These are phyloP conservation scores for Brachionus asplanchnoidis DNA, from an alignment of 1,140 invertebrate species.

Conservation along the genomic window DNA sequence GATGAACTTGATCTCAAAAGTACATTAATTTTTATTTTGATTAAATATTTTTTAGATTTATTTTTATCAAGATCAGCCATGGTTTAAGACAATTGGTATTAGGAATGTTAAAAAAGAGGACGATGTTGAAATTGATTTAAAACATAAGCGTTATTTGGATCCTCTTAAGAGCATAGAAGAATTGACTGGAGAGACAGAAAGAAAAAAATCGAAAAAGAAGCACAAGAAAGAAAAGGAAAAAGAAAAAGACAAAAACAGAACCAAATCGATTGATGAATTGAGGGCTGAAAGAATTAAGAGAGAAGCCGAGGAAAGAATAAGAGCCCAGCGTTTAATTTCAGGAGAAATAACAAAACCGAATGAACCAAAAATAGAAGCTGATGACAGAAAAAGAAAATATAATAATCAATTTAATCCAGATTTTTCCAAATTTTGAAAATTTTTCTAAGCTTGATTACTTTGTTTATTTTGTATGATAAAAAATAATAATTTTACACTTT, in stretches of 20 bases:
- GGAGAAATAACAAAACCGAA: constrained; percentile 44
- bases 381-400: constrained; percentile 67
- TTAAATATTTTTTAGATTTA: background rate
- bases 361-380: constrained; percentile 45
- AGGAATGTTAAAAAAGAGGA: background rate
- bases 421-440: constrained; percentile 13
- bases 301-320: constrained; percentile 43
- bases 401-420: constrained; percentile 66
- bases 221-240: constrained; percentile 47
- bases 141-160: constrained; percentile 58
- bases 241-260: constrained; percentile 39
- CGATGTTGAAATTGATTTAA: constrained; percentile 43
- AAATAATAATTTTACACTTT: no score
- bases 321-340: constrained; percentile 41
- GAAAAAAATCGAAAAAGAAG: constrained; percentile 47
- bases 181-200: constrained; percentile 52
- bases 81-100: background rate
- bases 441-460: no score
- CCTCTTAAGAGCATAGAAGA: constrained; percentile 69
- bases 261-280: constrained; percentile 66
- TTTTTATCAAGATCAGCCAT: background rate
- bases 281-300: constrained; percentile 63
- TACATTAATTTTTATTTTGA: background rate
- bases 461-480: no score
- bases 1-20: constrained; percentile 2